phyloP scores from a whole-genome alignment of 2,888 invertebrate species.

The Andrena trimmerana region DNA sequence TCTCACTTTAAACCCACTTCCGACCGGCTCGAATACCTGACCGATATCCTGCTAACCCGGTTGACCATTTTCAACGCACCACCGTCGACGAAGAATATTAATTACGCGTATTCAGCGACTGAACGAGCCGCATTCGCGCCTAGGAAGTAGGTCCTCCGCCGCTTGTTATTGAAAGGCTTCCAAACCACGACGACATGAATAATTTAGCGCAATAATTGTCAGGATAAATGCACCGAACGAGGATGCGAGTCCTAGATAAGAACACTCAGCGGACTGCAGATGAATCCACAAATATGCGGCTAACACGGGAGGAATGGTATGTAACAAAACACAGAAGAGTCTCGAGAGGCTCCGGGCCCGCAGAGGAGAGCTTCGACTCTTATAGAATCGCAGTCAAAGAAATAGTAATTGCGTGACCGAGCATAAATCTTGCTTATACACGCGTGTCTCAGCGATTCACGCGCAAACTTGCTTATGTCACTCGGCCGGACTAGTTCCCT shows the following conservation, averaged over 20 bases:
- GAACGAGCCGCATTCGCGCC: not conserved
- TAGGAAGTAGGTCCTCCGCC: slow-evolving; percentile 28
- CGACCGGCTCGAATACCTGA: slow-evolving; percentile 21
- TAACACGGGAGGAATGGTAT: slow-evolving; percentile 13
- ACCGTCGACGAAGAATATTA: slow-evolving; percentile 40
- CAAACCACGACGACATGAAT: slow-evolving; percentile 14
- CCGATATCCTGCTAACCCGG: slow-evolving; percentile 42
- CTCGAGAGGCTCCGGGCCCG: not conserved
- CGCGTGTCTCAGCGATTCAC: not conserved
- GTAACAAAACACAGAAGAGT: not conserved
- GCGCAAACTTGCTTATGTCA: slow-evolving; percentile 18
- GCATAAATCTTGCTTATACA: slow-evolving; percentile 21
- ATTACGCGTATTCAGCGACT: slow-evolving; percentile 19
- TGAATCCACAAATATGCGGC: slow-evolving; percentile 25
- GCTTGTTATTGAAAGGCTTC: slow-evolving; percentile 4
- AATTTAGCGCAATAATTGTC: slow-evolving; percentile 25
- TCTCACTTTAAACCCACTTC: not conserved
- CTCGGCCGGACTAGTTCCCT: not conserved
- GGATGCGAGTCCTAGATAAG: not conserved
- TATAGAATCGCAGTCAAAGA: slow-evolving; percentile 19
- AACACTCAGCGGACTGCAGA: not conserved
- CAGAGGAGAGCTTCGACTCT: slow-evolving; percentile 1
- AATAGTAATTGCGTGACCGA: slow-evolving; percentile 51
- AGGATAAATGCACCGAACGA: not conserved
- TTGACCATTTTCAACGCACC: slow-evolving; percentile 49